Base-by-base conservation (phyloP, 2,888 invertebrate species). In the Lapara coniferarum region DNA sequence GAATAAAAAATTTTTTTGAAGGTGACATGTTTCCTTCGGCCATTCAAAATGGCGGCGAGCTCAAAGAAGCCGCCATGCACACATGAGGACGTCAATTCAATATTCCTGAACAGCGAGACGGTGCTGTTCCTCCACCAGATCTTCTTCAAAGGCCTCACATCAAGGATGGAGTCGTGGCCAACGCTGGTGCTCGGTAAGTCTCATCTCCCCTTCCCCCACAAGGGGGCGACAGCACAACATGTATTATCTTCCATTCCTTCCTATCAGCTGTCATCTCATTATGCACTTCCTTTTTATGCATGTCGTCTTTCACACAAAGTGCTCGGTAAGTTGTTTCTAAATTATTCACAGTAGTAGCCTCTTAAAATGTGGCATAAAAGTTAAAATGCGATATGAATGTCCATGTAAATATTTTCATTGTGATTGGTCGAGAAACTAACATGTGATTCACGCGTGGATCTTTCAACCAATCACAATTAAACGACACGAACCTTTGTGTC, bases 41-140 rank as follows among this genome's bases (percentile, higher is more conserved):
- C 98, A 0, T 97, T 98, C 88, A 97, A 97, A 91, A 98, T 98
- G 98, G 98, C 98, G 0, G 98, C 98, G 37, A 97, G 97, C 81
- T 97, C 98, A 12, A 98, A 98, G 89, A 97, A 97, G 83, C 98
- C 98, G 2, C 97, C 98, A 0, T 98, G 98, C 84, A 96, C 97
- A 0, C 98, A 98, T 87, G 98, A 98, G 84, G 98, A 98, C 81
- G 97, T 98, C 71, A 98, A 98, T 91, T 98, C 98, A 70, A 98
- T 98, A 80, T 98, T 98, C 91, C 94, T 98, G 74, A 98, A 98
- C 92, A 97, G 97, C 83, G 98, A 98, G 91, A 98, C 98, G 0
- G 96, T 98, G 70, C 93, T 98, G 78, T 98, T 98, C 91, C 95
- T 98, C 44, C 98, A 98, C 88, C 98, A 98, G 93, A 98, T 98